Conservation (phyloP, 2,888 invertebrate genomes). For the Harpalus rubripes region DNA sequence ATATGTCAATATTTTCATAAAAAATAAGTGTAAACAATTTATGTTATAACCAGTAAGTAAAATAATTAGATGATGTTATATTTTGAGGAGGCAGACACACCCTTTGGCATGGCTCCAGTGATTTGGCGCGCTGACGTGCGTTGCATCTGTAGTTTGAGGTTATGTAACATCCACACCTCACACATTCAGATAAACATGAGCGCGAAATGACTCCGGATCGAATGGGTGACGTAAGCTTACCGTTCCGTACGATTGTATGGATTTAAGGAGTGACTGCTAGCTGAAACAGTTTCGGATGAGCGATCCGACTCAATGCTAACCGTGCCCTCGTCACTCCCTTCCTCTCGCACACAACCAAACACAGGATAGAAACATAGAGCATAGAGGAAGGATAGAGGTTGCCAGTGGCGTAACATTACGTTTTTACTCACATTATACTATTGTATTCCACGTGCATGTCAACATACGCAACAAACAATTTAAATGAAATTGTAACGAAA, state of each 20-base stretch:
- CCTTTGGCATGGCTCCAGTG: conserved; percentile 20
- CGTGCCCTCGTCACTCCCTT: conserved; percentile 63
- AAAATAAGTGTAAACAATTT: conserved; percentile 29
- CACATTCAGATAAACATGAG: conserved; percentile 18
- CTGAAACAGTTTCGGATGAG: conserved; percentile 54
- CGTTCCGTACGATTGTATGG: conserved; percentile 47
- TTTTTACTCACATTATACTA: background rate
- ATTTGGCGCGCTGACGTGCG: conserved; percentile 1
- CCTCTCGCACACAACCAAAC: conserved; percentile 32
- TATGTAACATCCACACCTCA: conserved; percentile 32
- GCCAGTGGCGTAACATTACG: conserved; percentile 12
- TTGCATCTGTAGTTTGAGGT: background rate
- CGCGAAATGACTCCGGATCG: conserved; percentile 42
- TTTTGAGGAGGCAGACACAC: conserved; percentile 17
- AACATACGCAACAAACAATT: background rate
- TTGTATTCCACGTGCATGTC: background rate
- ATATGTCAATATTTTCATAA: background rate
- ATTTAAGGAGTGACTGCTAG: conserved; percentile 57
- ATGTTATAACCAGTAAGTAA: conserved; percentile 1
- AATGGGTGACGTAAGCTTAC: conserved; percentile 47
- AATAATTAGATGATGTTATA: conserved; percentile 11
- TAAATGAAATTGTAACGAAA: background rate
- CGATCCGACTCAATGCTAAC: conserved; percentile 52
- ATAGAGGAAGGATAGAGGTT: background rate
- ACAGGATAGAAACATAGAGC: background rate